Conservation (phyloP, 1,140 invertebrate species). For the Hypothenemus hampei region DNA sequence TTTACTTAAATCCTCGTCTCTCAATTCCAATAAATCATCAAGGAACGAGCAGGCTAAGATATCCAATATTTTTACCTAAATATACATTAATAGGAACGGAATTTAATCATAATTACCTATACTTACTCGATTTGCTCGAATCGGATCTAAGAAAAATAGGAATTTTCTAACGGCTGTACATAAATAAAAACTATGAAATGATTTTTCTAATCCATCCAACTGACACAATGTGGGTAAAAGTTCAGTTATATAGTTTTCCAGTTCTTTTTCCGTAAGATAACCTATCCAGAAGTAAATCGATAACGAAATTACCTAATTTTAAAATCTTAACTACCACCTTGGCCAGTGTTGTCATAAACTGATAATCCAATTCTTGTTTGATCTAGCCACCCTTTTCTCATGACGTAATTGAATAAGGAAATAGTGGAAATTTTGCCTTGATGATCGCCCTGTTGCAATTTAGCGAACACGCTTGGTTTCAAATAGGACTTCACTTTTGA, state of each 20-base stretch:
- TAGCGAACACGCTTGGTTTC: conserved; percentile 78
- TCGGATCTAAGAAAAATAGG: conserved; percentile 90
- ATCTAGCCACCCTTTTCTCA: conserved; percentile 90
- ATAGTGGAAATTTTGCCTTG: conserved; percentile 76
- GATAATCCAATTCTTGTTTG: conserved; percentile 91
- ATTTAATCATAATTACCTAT: background rate
- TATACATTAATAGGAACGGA: background rate
- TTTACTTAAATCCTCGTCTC: conserved; percentile 79
- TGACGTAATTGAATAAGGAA: conserved; percentile 91
- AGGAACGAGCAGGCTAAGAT: conserved; percentile 88
- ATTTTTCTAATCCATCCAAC: conserved; percentile 83
- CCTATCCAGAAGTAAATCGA: conserved; percentile 48
- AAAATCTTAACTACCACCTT: too few relatives aligned
- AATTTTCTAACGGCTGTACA: conserved; percentile 94
- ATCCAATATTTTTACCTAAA: conserved; percentile 69
- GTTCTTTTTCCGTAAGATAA: conserved; percentile 82
- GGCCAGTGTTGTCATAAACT: conserved; percentile 87
- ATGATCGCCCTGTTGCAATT: conserved; percentile 76
- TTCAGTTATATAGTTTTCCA: conserved; percentile 93
- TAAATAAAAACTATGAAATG: conserved; percentile 94
- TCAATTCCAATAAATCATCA: conserved; percentile 83
- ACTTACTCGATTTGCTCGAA: conserved; percentile 74
- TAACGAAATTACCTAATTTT: too few relatives aligned
- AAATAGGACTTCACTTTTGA: conserved; percentile 67
- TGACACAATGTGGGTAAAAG: conserved; percentile 87